Percentiles rank a stretch among this genome's conserved stretches.
phyloP scores from a whole-genome alignment of 2,113 vertebrate genomes.

The Sialia sialis region DNA sequence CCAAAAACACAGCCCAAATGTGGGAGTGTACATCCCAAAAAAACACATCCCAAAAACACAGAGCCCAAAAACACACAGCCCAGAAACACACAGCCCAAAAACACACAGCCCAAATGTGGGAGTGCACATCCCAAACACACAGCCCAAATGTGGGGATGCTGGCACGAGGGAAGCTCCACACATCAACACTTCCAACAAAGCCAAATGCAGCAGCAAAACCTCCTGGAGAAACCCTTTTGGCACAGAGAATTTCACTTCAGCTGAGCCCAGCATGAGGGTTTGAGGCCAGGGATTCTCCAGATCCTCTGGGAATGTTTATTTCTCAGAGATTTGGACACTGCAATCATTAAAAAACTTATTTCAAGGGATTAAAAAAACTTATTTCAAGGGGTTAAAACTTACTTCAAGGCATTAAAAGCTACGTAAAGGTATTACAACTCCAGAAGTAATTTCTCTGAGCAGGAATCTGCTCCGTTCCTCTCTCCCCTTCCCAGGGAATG shows the following conservation, averaged over 20 bases:
- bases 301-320: background rate
- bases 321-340: background rate
- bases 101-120: background rate
- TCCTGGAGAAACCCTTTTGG: background rate
- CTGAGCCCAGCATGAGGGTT: background rate
- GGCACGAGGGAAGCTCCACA: background rate
- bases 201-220: background rate
- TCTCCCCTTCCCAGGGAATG: background rate
- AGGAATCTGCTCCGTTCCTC: background rate
- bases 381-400: background rate
- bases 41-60: too few relatives aligned
- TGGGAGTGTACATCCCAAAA: background rate
- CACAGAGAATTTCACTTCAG: background rate
- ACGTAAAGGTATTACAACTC: background rate
- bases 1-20: too few relatives aligned
- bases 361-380: background rate
- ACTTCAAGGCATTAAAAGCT: background rate
- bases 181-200: background rate
- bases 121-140: background rate
- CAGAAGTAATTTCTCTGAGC: background rate
- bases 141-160: background rate
- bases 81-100: background rate
- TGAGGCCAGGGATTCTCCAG: background rate
- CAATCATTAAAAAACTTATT: background rate
- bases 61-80: background rate